These are phyloP conservation scores for Chaetorhynchus papuensis DNA, from an alignment of 2,113 vertebrate species.

Conservation along the genomic window DNA sequence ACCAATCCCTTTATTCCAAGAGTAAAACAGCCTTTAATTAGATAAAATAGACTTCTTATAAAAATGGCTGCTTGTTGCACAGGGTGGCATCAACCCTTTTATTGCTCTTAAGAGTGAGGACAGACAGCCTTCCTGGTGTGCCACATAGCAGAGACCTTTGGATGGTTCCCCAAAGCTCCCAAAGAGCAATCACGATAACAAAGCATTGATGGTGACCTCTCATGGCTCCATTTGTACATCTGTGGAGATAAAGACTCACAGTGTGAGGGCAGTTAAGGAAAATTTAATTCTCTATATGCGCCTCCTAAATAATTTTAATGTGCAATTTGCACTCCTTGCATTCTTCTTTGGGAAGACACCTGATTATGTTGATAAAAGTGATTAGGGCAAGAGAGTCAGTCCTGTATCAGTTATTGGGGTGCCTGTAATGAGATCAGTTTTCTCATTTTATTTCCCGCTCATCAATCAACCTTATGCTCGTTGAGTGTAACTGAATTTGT, in stretches of 20 bases:
- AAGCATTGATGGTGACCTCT: not conserved
- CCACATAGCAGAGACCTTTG: fast-evolving
- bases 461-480: not conserved
- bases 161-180: not conserved
- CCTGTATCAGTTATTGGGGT: not conserved
- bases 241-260: not conserved
- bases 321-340: not conserved
- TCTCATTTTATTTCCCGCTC: not conserved
- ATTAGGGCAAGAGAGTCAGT: not conserved
- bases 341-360: not conserved
- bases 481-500: not conserved
- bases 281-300: not conserved
- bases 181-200: fast-evolving
- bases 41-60: not conserved
- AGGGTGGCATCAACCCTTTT: not conserved
- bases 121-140: not conserved
- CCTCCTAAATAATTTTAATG: not conserved
- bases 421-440: not conserved
- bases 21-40: not conserved
- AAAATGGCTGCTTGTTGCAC: not conserved
- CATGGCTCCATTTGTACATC: fast-evolving
- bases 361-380: not conserved
- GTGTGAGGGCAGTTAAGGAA: not conserved
- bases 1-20: fast-evolving
- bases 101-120: not conserved